Base-by-base conservation (phyloP, 2,113 vertebrate species). In the Trachemys scripta region DNA sequence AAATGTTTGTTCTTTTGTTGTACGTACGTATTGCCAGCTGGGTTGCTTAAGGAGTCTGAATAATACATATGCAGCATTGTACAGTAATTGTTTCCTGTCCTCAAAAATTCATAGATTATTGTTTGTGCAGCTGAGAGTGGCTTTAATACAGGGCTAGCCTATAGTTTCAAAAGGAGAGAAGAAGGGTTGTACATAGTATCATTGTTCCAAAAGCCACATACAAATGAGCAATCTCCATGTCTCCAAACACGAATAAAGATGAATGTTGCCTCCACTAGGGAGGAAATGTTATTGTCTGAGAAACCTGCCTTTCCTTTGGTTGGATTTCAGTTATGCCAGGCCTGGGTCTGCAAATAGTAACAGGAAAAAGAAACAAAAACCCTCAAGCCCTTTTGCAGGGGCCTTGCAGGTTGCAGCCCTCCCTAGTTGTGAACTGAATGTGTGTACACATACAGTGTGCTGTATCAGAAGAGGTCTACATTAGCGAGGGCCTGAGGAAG, bases 1-100 rank as follows among this genome's bases (percentile, higher is more conserved):
- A 95, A 93, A 87, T 0, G 4, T 85, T 96, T 94, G n/a, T 91
- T 95, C 90, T 92, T 96, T 94, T 54, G 2, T 93, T 91, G 57
- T 85, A 22, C 10, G 19, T n/a, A 72, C n/a, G 19, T 72, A 57
- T 91, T 92, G 90, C 84, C 54, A 90, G 69, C 89, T 96, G 97
- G 47, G 76, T 91, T 92, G 90, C 88, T 96, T 94, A 92, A 84
- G 51, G 42, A 85, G 27, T 65, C 90, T 93, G 80, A 56, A 59
- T 95, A 94, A 94, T 85, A 89, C 80, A 51, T 84, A 80, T 35
- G 27, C 50, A 85, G 42, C 16, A 50, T 89, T 54, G 50, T 81
- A 94, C 82, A 80, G 57, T 56, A 88, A 89, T 94, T 89, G 86
- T 90, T 93, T 47, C 14, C 42, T 59, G 84, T 85, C 82, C 94